Conservation (phyloP, 2,888 invertebrate genomes). For the Mythimna ferrago region DNA sequence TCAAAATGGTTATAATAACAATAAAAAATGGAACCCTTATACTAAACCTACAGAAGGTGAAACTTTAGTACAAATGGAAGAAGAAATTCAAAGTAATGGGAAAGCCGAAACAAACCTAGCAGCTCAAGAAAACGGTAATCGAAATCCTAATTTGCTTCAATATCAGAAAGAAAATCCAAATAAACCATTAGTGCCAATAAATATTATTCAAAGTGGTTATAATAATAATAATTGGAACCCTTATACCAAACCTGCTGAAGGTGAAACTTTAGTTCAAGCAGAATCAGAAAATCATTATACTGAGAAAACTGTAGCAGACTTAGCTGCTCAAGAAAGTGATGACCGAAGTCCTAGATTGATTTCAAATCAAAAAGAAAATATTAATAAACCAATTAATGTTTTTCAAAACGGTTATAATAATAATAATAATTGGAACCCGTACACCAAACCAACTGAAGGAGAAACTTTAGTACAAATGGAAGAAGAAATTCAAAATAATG, state of each 20-base stretch:
- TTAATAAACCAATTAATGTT: background rate
- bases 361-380: background rate
- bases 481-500: background rate
- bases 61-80: constrained; percentile 7
- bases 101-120: background rate
- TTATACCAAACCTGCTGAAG: background rate
- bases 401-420: background rate
- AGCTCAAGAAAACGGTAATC: background rate
- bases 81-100: background rate
- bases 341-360: background rate
- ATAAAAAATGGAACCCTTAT: background rate
- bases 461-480: constrained; percentile 12
- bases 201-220: background rate
- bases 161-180: background rate
- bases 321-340: background rate
- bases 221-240: no score
- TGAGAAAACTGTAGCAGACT: no score
- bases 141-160: background rate
- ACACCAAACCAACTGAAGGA: background rate
- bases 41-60: background rate
- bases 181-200: background rate
- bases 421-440: background rate
- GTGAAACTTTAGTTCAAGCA: background rate
- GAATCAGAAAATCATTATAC: background rate
- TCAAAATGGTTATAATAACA: background rate